A percentile compares a stretch with the other conserved stretches of the same genome.
Evolutionary conservation across 92 coral and sea anemone genomes (phyloP).

Genomic region (Parazoanthus atlanticus): DNA sequence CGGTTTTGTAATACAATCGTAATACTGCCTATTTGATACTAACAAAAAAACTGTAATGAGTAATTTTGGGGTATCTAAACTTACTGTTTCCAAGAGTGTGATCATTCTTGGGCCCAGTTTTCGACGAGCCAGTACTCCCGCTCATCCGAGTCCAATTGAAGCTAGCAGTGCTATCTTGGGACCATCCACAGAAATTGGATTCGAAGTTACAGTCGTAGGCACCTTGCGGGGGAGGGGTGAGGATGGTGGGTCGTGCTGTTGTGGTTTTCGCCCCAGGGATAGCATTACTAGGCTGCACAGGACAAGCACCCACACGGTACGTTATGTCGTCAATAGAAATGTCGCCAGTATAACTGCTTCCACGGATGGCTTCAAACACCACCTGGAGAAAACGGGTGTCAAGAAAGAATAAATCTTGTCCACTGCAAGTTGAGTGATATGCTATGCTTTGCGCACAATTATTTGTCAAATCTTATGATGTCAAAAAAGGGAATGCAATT

Average conservation of each 20-base stretch:
- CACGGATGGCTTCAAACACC: conserved; percentile 94
- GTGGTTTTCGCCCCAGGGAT: conserved; percentile 72
- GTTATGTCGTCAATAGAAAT: conserved; percentile 91
- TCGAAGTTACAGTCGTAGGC: conserved; percentile 83
- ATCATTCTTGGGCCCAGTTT: conserved; percentile 85
- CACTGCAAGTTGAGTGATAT: neutral
- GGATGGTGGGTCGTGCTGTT: conserved; percentile 47
- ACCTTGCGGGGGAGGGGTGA: conserved; percentile 69
- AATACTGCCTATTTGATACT: no score
- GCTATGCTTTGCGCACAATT: no score
- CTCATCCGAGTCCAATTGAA: conserved; percentile 87
- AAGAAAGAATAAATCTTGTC: neutral
- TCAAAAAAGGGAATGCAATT: no score
- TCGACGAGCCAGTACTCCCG: conserved; percentile 57
- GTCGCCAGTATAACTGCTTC: conserved; percentile 76
- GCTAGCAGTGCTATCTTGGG: conserved; percentile 69
- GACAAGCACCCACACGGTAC: conserved; percentile 84
- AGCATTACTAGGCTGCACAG: conserved; percentile 76
- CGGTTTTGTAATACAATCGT: no score
- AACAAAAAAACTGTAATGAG: no score
- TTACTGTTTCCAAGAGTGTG: conserved; percentile 68
- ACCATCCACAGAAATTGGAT: conserved; percentile 79
- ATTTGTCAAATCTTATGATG: no score
- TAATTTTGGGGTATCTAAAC: neutral
- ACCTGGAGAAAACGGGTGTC: conserved; percentile 55